Evolutionary conservation across 2,113 vertebrate species (phyloP), one percentile per base, ranked within the genome.

Genomic region (Myiozetetes cayanensis): DNA sequence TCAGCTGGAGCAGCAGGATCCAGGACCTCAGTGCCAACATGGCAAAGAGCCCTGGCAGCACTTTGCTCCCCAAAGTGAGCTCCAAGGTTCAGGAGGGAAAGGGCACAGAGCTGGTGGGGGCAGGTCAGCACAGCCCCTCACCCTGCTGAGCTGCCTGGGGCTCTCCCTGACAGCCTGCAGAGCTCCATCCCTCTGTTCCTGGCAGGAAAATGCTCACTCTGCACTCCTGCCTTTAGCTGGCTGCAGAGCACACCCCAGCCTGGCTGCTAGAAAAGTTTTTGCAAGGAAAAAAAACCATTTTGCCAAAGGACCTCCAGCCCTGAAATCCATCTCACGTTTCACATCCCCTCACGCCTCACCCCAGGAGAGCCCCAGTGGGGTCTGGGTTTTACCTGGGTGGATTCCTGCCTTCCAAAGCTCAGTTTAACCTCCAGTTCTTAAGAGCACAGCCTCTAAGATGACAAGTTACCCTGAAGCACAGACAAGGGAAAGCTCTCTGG

Each of bases 1-100:
- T 24, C 31, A 77, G 76, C 63, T 39, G 61, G 9, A 93, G 76
- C 85, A 90, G 94, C 90, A 86, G 90, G 86, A 46, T 30, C 41
- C 55, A 35, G 53, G 50, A 74, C 35, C 74, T 33, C 14, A 58
- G 41, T 2, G 5, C 25, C 68, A 70, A 12, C 0, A 0, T 3
- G 46, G 75, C 71, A 49, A 30, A 61, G 37, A 87, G 90, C 50
- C 58, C 78, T 56, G 71, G 59, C 25, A 76, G n/a, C 20, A 47
- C 71, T 53, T 25, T 31, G 23, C 66, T 79, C 10, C 67, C 67
- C 75, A 70, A 33, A 43, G 3, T 0, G 0, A 80, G 72, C 27
- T 41, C 7, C 6, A 13, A 37, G 43, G 78, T 14, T 70, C 37
- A 66, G 68, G 46, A 83, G 67, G 63, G 67, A 82, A 70, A 80